Evolutionary conservation across 2,113 vertebrate genomes (phyloP).

Genomic region (Mirounga angustirostris): DNA sequence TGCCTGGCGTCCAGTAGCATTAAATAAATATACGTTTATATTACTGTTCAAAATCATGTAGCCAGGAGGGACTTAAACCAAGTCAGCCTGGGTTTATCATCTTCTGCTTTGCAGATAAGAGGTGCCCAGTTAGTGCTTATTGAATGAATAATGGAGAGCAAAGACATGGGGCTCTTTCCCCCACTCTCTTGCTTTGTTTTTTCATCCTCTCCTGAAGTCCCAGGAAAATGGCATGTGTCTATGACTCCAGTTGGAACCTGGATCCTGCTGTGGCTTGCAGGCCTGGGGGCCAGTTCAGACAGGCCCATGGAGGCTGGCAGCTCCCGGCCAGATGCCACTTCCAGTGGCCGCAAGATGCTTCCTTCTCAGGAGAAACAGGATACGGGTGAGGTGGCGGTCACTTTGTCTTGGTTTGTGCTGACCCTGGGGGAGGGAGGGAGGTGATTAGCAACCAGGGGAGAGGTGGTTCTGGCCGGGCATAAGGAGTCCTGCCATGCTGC

Average conservation of each 20-base stretch:
- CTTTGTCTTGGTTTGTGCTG: constrained; percentile 2
- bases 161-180: background rate
- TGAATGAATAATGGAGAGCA: background rate
- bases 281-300: background rate
- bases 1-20: background rate
- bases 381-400: background rate
- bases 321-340: background rate
- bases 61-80: background rate
- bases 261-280: background rate
- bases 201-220: background rate
- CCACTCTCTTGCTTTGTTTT: background rate
- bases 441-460: background rate
- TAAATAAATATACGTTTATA: background rate
- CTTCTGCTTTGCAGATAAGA: background rate
- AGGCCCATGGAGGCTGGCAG: background rate
- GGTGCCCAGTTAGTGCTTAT: background rate
- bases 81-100: constrained; percentile 7
- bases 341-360: background rate
- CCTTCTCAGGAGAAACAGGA: background rate
- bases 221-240: background rate
- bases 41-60: background rate
- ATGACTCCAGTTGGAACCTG: background rate
- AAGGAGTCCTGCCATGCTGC: background rate
- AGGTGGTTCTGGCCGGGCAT: background rate
- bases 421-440: background rate